Evolutionary conservation across 1,140 invertebrate genomes (phyloP).

Genomic region (Adoxophyes honmai): DNA sequence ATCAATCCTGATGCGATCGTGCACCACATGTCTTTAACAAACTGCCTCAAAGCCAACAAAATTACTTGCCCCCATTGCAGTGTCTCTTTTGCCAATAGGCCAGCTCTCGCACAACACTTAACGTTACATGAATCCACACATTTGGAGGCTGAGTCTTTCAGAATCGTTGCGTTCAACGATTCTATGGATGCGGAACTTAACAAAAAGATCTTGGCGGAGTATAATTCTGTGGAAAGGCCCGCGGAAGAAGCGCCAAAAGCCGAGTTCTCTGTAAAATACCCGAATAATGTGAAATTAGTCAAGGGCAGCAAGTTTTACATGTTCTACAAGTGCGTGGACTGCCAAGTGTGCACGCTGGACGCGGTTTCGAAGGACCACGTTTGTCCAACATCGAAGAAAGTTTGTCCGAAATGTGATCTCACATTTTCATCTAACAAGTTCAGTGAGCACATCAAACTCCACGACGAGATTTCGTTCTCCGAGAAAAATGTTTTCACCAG

Average conservation of each 20-base stretch:
- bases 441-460: background rate
- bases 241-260: too few relatives aligned
- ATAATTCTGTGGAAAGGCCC: too few relatives aligned
- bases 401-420: background rate
- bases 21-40: background rate
- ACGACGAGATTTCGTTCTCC: background rate
- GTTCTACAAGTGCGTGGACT: background rate
- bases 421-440: background rate
- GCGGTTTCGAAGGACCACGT: too few relatives aligned
- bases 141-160: background rate
- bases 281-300: too few relatives aligned
- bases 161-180: constrained; percentile 16
- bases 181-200: constrained; percentile 9
- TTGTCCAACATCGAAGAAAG: background rate
- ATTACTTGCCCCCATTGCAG: background rate
- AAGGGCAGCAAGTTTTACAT: background rate
- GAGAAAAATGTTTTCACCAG: background rate
- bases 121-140: background rate
- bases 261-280: too few relatives aligned
- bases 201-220: background rate
- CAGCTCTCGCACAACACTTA: background rate
- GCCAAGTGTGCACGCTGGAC: background rate
- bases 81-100: background rate
- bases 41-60: background rate
- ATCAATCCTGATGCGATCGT: background rate